These are phyloP conservation scores for Ostrea denselamellosa DNA, from an alignment of 1,140 invertebrate species.

Conservation along the genomic window DNA sequence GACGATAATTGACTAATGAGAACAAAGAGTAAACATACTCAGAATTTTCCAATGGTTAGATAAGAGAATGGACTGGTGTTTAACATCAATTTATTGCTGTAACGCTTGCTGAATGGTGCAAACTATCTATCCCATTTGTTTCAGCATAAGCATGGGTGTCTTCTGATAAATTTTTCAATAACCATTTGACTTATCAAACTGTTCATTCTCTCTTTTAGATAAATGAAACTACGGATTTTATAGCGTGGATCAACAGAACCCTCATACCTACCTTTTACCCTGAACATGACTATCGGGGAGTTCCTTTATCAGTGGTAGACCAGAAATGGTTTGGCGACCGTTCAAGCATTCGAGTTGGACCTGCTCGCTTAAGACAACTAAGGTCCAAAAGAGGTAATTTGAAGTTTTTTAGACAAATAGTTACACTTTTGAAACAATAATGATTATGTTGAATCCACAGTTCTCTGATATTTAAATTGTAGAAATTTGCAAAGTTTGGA, in stretches of 20 bases:
- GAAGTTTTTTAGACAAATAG: background rate
- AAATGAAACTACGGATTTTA: background rate
- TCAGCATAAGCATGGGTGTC: no score
- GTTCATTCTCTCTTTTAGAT: background rate
- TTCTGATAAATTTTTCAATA: no score
- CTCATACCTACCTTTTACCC: slow-evolving; percentile 32
- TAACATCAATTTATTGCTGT: no score
- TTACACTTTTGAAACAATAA: background rate
- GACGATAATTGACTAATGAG: no score
- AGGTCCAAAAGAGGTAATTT: background rate
- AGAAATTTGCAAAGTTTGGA: slow-evolving; percentile 30
- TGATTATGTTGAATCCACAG: background rate
- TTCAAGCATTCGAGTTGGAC: slow-evolving; percentile 9
- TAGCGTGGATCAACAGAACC: slow-evolving; percentile 26
- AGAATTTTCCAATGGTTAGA: no score
- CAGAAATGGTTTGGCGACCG: slow-evolving; percentile 31
- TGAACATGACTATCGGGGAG: background rate
- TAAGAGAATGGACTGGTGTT: no score
- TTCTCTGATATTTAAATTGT: background rate
- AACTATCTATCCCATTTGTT: no score
- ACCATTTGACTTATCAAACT: background rate
- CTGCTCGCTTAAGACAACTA: slow-evolving; percentile 22
- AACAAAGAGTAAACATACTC: no score
- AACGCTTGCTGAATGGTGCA: no score
- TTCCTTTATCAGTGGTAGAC: background rate